A percentile compares a stretch with the other conserved stretches of the same genome.
Evolutionary conservation across 2,113 vertebrate species (phyloP).

Genomic region (Gasterosteus aculeatus): DNA sequence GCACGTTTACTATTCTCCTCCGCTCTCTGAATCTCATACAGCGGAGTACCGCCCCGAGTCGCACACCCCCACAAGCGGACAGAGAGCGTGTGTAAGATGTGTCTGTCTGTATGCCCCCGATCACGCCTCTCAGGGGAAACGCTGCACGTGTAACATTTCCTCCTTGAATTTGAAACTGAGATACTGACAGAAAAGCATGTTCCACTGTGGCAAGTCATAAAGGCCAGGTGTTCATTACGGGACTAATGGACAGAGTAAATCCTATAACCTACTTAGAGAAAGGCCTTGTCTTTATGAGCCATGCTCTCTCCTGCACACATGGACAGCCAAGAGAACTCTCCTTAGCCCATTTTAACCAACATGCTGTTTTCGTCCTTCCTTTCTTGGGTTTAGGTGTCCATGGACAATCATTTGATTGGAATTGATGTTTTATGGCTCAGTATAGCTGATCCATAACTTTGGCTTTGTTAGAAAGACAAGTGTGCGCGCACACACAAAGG

Average conservation of each 20-base stretch:
- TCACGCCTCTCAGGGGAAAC: no score
- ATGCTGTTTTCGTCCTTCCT: neutral
- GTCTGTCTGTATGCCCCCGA: no score
- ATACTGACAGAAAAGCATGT: conserved; percentile 8
- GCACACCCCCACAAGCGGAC: no score
- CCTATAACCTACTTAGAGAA: conserved; percentile 53
- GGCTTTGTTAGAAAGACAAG: neutral
- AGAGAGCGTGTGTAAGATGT: no score
- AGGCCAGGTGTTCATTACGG: conserved; percentile 60
- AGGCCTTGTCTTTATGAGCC: conserved; percentile 45
- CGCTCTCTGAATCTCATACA: no score
- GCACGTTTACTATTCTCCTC: no score
- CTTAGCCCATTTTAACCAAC: neutral
- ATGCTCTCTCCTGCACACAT: neutral
- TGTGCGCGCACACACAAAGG: conserved; percentile 3
- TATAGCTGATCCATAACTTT: neutral
- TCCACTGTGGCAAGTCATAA: conserved; percentile 49
- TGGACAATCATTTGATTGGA: neutral
- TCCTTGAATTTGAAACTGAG: neutral
- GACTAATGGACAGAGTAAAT: conserved; percentile 60
- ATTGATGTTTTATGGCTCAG: neutral
- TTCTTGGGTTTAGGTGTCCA: neutral
- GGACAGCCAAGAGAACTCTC: no score
- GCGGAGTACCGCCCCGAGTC: no score
- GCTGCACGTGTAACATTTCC: neutral